Conservation (phyloP, 2,113 vertebrate species). For the Phoenicopterus ruber region DNA sequence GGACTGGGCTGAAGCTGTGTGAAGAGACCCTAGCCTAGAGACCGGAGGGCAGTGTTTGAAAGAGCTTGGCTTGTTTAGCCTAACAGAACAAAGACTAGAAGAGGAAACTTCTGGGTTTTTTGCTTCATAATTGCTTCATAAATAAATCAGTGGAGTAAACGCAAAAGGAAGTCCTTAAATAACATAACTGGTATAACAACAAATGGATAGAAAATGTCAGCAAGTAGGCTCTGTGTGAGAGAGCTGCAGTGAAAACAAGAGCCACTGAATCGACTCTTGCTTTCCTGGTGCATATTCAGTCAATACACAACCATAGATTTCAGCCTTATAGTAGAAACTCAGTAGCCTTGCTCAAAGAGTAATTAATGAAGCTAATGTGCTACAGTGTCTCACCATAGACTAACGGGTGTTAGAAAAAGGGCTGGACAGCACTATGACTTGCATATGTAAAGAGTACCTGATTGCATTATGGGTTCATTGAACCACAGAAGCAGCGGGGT, state of each 20-base stretch:
- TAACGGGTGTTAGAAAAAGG: not conserved
- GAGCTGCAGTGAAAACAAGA: not conserved
- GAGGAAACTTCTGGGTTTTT: not conserved
- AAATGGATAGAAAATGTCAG: not conserved
- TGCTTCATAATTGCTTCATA: not conserved
- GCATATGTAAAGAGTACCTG: not conserved
- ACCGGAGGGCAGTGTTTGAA: not conserved
- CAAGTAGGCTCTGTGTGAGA: not conserved
- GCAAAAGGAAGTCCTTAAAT: not conserved
- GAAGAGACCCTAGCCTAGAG: not conserved
- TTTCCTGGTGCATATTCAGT: not conserved
- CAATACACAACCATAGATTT: fast-evolving
- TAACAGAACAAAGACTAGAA: not conserved
- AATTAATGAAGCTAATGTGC: not conserved
- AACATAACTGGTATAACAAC: not conserved
- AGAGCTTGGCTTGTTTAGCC: not conserved
- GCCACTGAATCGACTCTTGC: fast-evolving
- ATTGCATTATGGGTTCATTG: not conserved
- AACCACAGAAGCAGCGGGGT: fast-evolving
- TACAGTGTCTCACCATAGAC: not conserved
- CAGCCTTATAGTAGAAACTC: not conserved
- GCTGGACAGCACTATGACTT: not conserved
- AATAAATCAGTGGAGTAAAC: not conserved
- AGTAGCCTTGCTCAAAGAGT: not conserved
- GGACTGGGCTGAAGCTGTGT: not conserved